Base-by-base conservation (phyloP, 2,888 invertebrate genomes). In the Nudaria mundana region DNA sequence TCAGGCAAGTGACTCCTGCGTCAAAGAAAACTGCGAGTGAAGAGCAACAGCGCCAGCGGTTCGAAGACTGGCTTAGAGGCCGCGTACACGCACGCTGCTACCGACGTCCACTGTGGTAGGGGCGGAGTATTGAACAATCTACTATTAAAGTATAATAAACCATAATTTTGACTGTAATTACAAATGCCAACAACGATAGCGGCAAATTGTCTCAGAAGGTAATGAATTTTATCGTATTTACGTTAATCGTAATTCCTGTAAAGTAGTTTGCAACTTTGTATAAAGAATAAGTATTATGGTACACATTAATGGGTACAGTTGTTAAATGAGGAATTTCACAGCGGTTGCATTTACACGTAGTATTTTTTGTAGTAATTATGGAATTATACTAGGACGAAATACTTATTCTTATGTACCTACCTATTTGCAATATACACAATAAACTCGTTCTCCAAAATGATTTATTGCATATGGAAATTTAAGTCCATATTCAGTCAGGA, bases 11-110 rank as follows among this genome's bases (percentile, higher is more conserved):
- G 44, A 30, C 40, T 50, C 47, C 46, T 49, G 40, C 35, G 42
- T 47, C 26, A 39, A 36, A 66, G 62, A 68, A 71, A 63, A 71
- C 68, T 70, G 63, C 63, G 56, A 64, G 69, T 71, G 77, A 69
- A 72, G 74, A 70, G 64, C 68, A 64, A 63, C 38, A 48, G 47
- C 20, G 20, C 20, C 5, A 8, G 20, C 45, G 47, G 37, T 35
- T 29, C 20, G 56, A 48, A 50, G 42, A 57, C 63, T 61, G 62
- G 28, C 42, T 29, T 24, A 10, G 32, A 25, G 35, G 11, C 36
- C 39, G 47, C 48, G n/a, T n/a, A n/a, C n/a, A n/a, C n/a, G n/a
- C n/a, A n/a, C n/a, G 56, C 53, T 35, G 37, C 22, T 6, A 22
- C 45, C 35, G 50, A 47, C 50, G 44, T 48, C 36, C 34, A 46